Evolutionary conservation across 1,140 invertebrate species (phyloP).

Genomic region (Drosophila repletoides): DNA sequence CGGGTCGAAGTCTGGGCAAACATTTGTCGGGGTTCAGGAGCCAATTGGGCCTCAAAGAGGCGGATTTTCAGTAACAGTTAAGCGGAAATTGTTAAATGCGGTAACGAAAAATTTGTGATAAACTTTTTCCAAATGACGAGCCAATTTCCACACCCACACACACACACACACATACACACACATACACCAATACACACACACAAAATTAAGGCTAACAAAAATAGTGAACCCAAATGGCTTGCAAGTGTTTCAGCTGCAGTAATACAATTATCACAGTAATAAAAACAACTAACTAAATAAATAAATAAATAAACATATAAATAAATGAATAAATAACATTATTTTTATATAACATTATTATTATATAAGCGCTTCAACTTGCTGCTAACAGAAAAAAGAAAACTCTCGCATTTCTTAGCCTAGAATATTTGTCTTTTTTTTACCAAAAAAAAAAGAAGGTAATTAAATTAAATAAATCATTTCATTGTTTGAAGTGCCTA

Average conservation of each 20-base stretch:
- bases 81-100: conserved; percentile 24
- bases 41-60: conserved; percentile 64
- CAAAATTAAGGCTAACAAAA: conserved; percentile 56
- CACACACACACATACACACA: conserved; percentile 9
- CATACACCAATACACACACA: neutral
- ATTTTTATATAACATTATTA: conserved; percentile 47
- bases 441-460: neutral
- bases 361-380: conserved; percentile 33
- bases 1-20: conserved; percentile 74
- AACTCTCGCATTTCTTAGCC: conserved; percentile 61
- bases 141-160: conserved; percentile 44
- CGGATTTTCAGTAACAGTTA: conserved; percentile 57
- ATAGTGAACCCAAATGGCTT: conserved; percentile 53
- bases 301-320: no score
- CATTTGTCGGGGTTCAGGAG: conserved; percentile 82
- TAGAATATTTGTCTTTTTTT: conserved; percentile 27
- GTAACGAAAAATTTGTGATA: conserved; percentile 67
- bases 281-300: no score
- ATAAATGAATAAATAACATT: conserved; percentile 12
- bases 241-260: conserved; percentile 63
- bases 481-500: conserved; percentile 69
- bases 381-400: no score
- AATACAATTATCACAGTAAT: conserved; percentile 35
- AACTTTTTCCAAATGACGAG: conserved; percentile 69
- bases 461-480: conserved; percentile 25